A percentile compares a stretch with the other conserved stretches of the same genome.
Conservation (phyloP, 1,140 invertebrate genomes). For the Aphis craccivora region DNA sequence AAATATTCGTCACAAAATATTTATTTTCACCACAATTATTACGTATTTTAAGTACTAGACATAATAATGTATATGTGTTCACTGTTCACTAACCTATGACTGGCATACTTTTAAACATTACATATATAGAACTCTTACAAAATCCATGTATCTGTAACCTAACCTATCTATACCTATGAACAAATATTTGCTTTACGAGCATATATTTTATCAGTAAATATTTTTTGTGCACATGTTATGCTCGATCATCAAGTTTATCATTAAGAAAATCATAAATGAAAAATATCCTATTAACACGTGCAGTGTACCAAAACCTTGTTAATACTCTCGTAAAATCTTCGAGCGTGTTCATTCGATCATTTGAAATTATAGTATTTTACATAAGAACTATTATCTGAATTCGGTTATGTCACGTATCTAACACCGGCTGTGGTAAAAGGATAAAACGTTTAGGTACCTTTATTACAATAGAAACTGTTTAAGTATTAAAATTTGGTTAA, state of each 20-base stretch:
- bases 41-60: background rate
- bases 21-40: background rate
- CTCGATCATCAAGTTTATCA: background rate
- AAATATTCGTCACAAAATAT: background rate
- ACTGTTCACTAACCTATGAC: background rate
- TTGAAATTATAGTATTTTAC: background rate
- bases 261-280: slow-evolving; percentile 32
- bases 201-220: background rate
- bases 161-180: background rate
- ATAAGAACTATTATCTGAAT: slow-evolving; percentile 43
- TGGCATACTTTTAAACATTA: background rate
- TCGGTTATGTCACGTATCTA: slow-evolving; percentile 40
- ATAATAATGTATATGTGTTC: background rate
- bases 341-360: slow-evolving; percentile 26
- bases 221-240: background rate
- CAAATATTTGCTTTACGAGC: slow-evolving; percentile 5
- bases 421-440: background rate
- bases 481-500: background rate
- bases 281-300: slow-evolving; percentile 30
- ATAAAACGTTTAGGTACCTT: background rate
- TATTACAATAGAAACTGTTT: background rate
- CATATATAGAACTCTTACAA: background rate
- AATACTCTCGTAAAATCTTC: slow-evolving; percentile 18
- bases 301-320: background rate
- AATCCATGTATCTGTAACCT: background rate